phyloP scores from a whole-genome alignment of 1,140 invertebrate species.

The Trialeurodes vaporariorum region DNA sequence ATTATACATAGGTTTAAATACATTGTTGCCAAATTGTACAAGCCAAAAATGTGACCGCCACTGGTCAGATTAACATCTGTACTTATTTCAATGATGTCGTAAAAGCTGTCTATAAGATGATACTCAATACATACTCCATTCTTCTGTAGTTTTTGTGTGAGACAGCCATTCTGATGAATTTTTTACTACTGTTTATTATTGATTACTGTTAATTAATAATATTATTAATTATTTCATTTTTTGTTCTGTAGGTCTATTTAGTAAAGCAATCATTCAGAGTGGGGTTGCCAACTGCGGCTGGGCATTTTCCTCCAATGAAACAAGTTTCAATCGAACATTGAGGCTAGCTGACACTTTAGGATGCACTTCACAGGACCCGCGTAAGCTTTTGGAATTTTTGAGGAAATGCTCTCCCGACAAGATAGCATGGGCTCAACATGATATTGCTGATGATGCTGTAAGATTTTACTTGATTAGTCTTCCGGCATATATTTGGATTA shows the following conservation, averaged over 20 bases:
- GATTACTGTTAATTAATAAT: too few species aligned
- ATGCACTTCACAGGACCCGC: background rate
- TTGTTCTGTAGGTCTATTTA: background rate
- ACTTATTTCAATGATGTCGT: too few species aligned
- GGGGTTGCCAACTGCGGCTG: conserved; percentile 54
- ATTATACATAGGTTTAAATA: too few species aligned
- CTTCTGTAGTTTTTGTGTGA: too few species aligned
- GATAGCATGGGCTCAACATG: background rate
- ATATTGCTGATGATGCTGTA: background rate
- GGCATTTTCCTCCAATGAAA: conserved; percentile 31
- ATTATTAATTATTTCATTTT: background rate
- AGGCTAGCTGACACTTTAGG: background rate
- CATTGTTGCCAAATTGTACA: too few species aligned
- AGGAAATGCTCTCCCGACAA: background rate
- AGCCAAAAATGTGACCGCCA: too few species aligned
- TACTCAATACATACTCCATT: too few species aligned
- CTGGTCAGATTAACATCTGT: too few species aligned
- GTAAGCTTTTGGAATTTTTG: background rate
- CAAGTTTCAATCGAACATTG: background rate
- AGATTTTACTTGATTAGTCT: too few species aligned
- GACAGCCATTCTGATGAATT: background rate
- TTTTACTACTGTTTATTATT: too few species aligned
- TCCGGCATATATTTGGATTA: too few species aligned
- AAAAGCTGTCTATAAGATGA: too few species aligned
- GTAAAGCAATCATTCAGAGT: conserved; percentile 37